phyloP scores from a whole-genome alignment of 2,113 vertebrate genomes.

The Catagonus wagneri region DNA sequence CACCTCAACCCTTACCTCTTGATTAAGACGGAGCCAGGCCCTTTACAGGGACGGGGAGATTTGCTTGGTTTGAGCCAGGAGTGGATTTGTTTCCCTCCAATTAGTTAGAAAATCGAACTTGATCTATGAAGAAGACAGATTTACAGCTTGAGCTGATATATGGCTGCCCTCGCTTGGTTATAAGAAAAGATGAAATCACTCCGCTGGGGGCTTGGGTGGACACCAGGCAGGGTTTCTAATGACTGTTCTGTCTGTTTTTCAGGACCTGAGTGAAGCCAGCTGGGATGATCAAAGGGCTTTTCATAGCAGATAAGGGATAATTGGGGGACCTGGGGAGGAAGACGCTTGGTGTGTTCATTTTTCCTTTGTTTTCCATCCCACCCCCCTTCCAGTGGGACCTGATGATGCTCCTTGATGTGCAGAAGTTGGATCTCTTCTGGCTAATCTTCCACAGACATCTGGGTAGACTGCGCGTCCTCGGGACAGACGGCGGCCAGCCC shows the following conservation, averaged over 20 bases:
- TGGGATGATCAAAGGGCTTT: neutral
- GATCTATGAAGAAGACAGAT: conserved; percentile 69
- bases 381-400: neutral
- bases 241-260: neutral
- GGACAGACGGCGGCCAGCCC: neutral
- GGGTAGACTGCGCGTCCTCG: accelerated
- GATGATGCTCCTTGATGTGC: neutral
- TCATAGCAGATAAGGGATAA: conserved; percentile 3
- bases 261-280: neutral
- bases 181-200: conserved; percentile 46
- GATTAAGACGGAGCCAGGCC: conserved; percentile 22
- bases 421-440: neutral
- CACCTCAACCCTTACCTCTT: neutral
- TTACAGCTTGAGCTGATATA: conserved; percentile 29
- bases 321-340: neutral
- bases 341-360: neutral
- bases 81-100: conserved; percentile 71
- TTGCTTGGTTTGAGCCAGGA: conserved; percentile 47
- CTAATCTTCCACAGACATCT: neutral
- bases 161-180: conserved; percentile 21
- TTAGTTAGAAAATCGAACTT: conserved; percentile 75
- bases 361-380: neutral
- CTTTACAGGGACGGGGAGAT: conserved; percentile 5
- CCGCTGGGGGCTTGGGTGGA: neutral
- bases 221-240: neutral